These are phyloP conservation scores for Epinotia ramella DNA, from an alignment of 2,888 invertebrate genomes.

Conservation along the genomic window DNA sequence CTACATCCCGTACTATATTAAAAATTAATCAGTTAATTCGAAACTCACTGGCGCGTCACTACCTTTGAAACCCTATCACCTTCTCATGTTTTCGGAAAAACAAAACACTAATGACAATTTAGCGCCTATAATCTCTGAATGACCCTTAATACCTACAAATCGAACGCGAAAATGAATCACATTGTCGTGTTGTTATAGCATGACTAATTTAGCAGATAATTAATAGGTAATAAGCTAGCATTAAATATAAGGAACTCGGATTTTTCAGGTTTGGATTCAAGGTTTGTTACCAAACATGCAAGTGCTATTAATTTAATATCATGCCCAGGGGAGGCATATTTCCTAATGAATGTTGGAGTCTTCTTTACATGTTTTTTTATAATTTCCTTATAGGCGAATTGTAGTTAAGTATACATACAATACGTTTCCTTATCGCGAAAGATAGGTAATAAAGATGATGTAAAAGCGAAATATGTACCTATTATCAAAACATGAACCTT, in stretches of 20 bases:
- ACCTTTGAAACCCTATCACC: not conserved
- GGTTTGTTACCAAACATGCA: conserved; percentile 36
- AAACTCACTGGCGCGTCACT: no score
- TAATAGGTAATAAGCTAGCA: conserved; percentile 39
- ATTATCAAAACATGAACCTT: no score
- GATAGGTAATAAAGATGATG: not conserved
- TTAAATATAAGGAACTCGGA: conserved; percentile 43
- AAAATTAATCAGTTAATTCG: no score
- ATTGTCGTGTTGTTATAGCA: conserved; percentile 28
- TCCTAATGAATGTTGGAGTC: conserved; percentile 29
- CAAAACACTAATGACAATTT: not conserved
- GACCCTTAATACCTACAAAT: not conserved
- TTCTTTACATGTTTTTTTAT: conserved; percentile 12
- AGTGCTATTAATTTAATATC: conserved; percentile 34
- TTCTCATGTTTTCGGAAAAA: not conserved
- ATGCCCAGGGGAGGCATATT: conserved; percentile 14
- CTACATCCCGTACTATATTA: no score
- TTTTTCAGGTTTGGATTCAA: conserved; percentile 38
- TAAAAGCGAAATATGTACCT: not conserved
- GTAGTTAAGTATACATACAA: not conserved
- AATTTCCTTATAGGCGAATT: conserved; percentile 25
- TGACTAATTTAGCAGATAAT: conserved; percentile 41
- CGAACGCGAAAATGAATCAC: conserved; percentile 30
- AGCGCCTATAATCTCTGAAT: not conserved
- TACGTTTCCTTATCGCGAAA: not conserved